Base-by-base conservation (phyloP, 2,113 vertebrate species). In the Stictonetta naevosa region DNA sequence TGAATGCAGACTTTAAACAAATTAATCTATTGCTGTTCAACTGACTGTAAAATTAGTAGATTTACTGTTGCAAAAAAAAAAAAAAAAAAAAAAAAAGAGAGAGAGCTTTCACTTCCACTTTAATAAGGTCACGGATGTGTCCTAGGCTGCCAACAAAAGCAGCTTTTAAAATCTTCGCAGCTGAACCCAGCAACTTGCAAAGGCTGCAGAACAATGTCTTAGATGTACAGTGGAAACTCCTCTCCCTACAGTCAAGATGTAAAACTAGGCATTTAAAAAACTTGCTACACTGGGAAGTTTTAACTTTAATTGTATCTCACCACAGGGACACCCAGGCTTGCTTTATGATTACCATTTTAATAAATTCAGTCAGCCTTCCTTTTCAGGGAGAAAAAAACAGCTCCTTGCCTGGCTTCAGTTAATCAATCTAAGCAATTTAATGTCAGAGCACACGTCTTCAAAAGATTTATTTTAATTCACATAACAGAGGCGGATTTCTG, bases 21-120 rank as follows among this genome's bases (percentile, higher is more conserved):
- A 99, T 98, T 98, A 98, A 98, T 98, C 98, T 98, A 98, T 99
- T 99, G 98, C 98, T 98, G 98, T 97, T 99, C 99, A 99, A 98
- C 98, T 99, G 98, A 99, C 98, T 99, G 98, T 98, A 98, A 99
- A 99, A 99, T 99, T 98, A 98, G 98, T 98, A 98, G 98, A 98
- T 98, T 98, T 98, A 98, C 98, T 98, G 97, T 98, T 98, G 98
- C 97, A 97, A 98, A 98, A 98, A 97, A 97, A 91, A 95, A 92
- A 82, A 64, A 9, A 48, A 63, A 66, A 55, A 42, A 91, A 60
- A 83, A 40, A 50, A 64, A 82, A 46, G 44, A 28, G 14, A 23
- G 78, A 97, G 94, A 96, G 96, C 96, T 97, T 97, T 98, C 96
- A 97, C 86, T 96, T 97, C 97, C 94, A 95, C 95, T 97, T 94